Evolutionary conservation across 2,888 invertebrate species (phyloP).

Genomic region (Eupithecia dodoneata): DNA sequence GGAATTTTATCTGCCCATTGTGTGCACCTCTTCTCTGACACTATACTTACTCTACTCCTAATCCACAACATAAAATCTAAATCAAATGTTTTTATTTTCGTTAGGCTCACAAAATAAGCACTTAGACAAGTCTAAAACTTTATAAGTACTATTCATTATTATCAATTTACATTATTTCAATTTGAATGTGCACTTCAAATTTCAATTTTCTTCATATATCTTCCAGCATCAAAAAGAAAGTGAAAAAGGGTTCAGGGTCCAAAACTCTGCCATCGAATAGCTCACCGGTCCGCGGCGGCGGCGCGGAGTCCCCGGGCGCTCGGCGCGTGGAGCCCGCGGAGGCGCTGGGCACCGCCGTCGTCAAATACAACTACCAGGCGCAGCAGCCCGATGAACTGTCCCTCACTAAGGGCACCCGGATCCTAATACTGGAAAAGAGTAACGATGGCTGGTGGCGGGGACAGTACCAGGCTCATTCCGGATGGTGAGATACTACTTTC

Average conservation of each 20-base stretch:
- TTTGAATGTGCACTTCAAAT: too few species aligned
- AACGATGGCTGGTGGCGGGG: conserved; percentile 99
- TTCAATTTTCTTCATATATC: too few species aligned
- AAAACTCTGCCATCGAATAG: conserved; percentile 94
- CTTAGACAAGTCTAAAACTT: too few species aligned
- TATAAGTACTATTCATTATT: too few species aligned
- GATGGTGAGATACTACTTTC: conserved; percentile 75
- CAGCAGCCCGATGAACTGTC: conserved; percentile 98
- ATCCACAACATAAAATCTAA: conserved; percentile 1
- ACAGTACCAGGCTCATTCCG: conserved; percentile 85
- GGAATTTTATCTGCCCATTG: too few species aligned
- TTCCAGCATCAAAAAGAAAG: conserved; percentile 92
- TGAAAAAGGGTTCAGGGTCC: conserved; percentile 91
- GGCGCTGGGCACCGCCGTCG: conserved; percentile 94
- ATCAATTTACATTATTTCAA: too few species aligned
- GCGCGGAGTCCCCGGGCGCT: conserved; percentile 88
- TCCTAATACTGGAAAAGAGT: conserved; percentile 98
- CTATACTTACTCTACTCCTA: not conserved
- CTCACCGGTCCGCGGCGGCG: conserved; percentile 89
- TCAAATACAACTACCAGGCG: conserved; percentile 97
- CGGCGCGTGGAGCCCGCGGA: conserved; percentile 90
- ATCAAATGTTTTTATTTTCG: too few species aligned
- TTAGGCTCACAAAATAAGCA: too few species aligned
- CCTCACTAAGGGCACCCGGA: conserved; percentile 96
- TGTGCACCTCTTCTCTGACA: not conserved